Conservation (phyloP, 2,113 vertebrate genomes). For the Myodes glareolus region DNA sequence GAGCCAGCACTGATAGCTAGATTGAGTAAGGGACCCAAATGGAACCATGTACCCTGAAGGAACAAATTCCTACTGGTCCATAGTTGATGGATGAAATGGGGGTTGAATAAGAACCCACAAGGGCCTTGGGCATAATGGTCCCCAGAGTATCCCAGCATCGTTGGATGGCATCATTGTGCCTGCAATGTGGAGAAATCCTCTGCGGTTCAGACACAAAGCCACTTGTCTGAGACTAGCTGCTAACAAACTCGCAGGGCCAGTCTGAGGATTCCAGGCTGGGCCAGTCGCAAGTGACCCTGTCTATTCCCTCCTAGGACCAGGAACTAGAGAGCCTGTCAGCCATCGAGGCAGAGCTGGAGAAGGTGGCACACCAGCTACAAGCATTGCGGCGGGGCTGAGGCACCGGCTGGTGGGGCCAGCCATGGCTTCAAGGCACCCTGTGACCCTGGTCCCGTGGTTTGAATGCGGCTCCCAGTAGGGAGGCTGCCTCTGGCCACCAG, state of each 20-base stretch:
- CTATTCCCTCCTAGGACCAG: conserved; percentile 88
- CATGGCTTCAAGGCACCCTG: neutral
- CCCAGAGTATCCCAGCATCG: neutral
- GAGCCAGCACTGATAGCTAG: neutral
- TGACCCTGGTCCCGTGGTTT: conserved; percentile 48
- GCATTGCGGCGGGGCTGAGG: conserved; percentile 88
- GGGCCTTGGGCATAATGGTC: neutral
- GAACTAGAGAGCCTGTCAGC: conserved; percentile 95
- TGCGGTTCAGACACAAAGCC: neutral
- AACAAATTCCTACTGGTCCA: neutral
- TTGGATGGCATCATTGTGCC: neutral
- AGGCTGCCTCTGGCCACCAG: neutral
- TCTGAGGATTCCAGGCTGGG: neutral
- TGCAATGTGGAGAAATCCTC: neutral
- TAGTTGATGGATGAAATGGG: neutral
- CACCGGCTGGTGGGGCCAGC: fast-evolving
- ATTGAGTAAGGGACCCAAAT: too few species aligned
- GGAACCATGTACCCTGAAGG: neutral
- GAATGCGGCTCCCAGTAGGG: conserved; percentile 60
- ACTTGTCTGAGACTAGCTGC: neutral
- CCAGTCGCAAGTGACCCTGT: fast-evolving
- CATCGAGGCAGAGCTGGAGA: conserved; percentile 96
- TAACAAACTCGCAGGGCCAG: neutral
- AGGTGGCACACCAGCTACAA: conserved; percentile 93
- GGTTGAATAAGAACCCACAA: neutral